Evolutionary conservation across 2,797 vertebrate species (phyloP), one percentile per base, ranked within the genome.

Genomic region (Pygocentrus nattereri): DNA sequence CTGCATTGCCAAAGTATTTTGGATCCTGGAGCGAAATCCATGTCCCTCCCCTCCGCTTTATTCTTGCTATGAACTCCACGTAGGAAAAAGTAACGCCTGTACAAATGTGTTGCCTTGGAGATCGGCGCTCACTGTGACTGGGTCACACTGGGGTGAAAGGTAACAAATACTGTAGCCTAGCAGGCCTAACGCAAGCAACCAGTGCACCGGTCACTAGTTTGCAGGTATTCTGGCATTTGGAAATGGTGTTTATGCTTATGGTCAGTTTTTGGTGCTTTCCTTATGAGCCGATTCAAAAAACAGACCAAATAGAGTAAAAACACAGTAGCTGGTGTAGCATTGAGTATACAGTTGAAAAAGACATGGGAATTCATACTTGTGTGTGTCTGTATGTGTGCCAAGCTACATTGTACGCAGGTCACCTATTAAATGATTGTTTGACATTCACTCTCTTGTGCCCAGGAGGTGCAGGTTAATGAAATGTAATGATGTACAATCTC

Each of bases 401-500:
- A 93, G 90, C 88, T 90, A 90, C 86, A 91, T 85, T 93, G 93
- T 92, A 93, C 91, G 92, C 93, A 93, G 92, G 89, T 90, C 85
- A 87, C 89, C 91, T 91, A 86, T 90, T 67, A 85, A 89, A 94
- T 90, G 96, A 96, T 95, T 95, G 94, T 97, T 97, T 96, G 92
- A 95, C 96, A 95, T 96, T 96, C 94, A 96, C 96, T 96, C 92
- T 90, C 94, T 94, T 93, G 93, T 89, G 92, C 89, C 88, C 93
- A 87, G 94, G 91, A 94, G 94, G 92, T 95, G 91, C 92, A 94
- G 93, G 91, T 90, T 91, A 93, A 83, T 47, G 95, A 94, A 96
- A 95, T 96, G 92, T 93, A 93, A 92, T 94, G 95, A 96, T 96
- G 96, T 98, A 97, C 96, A 97, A 96, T 95, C 93, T 94, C 90